Evolutionary conservation across 2,113 vertebrate genomes (phyloP).

Genomic region (Prolemur simus): DNA sequence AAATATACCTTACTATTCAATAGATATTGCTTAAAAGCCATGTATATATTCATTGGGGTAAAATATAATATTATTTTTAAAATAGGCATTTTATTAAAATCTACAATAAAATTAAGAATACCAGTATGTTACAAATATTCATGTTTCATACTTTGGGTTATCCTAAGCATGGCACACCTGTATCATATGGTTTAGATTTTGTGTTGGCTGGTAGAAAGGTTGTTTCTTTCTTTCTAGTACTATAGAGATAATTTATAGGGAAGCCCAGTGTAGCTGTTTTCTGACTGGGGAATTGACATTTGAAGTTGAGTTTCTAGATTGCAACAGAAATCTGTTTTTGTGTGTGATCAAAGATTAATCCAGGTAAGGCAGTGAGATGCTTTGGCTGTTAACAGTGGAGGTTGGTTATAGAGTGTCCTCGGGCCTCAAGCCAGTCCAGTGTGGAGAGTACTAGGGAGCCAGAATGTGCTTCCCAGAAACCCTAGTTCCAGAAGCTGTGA

Average conservation of each 20-base stretch:
- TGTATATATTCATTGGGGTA: background rate
- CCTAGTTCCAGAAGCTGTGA: background rate
- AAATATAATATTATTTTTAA: background rate
- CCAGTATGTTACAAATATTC: background rate
- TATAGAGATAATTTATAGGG: background rate
- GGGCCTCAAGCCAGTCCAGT: background rate
- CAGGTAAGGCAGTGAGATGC: background rate
- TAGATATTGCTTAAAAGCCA: background rate
- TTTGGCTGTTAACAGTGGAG: background rate
- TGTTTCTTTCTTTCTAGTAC: background rate
- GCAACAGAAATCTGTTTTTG: background rate
- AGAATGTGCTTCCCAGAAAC: background rate
- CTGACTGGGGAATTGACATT: constrained; percentile 4
- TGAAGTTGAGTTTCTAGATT: background rate
- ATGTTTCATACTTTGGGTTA: background rate
- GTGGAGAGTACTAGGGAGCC: background rate
- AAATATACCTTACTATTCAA: background rate
- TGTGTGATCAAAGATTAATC: background rate
- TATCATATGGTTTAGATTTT: background rate
- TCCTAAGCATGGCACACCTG: background rate
- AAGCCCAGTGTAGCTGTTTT: background rate
- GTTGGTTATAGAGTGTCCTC: background rate
- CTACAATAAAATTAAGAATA: background rate
- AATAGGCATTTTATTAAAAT: background rate
- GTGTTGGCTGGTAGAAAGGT: background rate